Base-by-base conservation (phyloP, 1,140 invertebrate species). In the Trichonephila clavipes region DNA sequence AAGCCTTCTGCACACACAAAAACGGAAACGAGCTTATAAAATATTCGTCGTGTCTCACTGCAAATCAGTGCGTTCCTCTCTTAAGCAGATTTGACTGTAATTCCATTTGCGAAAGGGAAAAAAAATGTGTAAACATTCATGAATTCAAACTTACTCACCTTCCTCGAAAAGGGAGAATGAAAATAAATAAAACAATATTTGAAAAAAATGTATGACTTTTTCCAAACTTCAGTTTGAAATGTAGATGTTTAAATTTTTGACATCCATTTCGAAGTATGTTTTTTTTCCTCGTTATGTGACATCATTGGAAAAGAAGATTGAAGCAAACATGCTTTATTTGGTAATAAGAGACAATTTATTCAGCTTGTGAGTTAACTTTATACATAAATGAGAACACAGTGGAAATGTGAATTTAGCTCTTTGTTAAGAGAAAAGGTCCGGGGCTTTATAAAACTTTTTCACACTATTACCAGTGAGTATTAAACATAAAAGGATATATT, bases 81-180 rank as follows among this genome's bases (percentile, higher is more conserved):
- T 87, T 87, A 87, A 87, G 51, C 59, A 61, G 85, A 87, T 87
- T 87, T 87, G 58, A 18, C 24, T 28, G 85, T 87, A 87, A 87
- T 87, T 87, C 85, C 85, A 87, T 87, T 87, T 28, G 85, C 62
- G 62, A 87, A 87, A 58, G 62, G 24, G 59, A 0, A 28, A 28
- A 28, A 28, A 28, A 28, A 5, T 51, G 2, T 8, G 44, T 87
- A 87, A 87, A 62, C 59, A 87, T 87, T 87, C 85, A 87, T 87
- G 85, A 64, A 87, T 87, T 87, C 59, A 87, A 87, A 87, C 59
- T 34, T 87, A 87, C 64, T 87, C 85, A 87, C 8, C 44, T 51
- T 5, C 44, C 1, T 51, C 44, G 44, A 51, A 3, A 8, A 1
- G 21, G n/a, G 18, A 59, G 58, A 61, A 28, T 28, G 59, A 24